Evolutionary conservation across 2,113 vertebrate species (phyloP).

Genomic region (Psittacula cyanocephala): DNA sequence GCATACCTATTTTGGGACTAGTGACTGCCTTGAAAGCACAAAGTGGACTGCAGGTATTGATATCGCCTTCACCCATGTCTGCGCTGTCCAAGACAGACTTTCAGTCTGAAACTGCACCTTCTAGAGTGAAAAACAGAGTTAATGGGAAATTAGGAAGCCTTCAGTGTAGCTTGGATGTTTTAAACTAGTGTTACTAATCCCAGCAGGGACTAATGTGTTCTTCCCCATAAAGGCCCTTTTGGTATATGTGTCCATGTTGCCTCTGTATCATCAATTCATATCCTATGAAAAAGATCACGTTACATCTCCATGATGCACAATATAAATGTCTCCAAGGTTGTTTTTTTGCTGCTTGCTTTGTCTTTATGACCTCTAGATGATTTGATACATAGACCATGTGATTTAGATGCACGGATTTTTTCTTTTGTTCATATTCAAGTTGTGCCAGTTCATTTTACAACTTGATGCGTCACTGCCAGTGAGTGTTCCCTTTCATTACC

Average conservation of each 20-base stretch:
- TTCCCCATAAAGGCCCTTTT: not conserved
- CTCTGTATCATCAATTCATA: not conserved
- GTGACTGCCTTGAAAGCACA: not conserved
- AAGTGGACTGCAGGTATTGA: not conserved
- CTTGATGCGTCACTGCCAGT: not conserved
- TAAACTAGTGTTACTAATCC: not conserved
- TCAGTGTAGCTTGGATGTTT: not conserved
- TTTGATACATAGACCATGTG: not conserved
- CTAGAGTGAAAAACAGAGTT: not conserved
- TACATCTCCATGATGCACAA: not conserved
- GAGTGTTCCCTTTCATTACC: slow-evolving; percentile 18
- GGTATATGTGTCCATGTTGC: not conserved
- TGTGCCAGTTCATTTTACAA: not conserved
- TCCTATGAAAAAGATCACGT: not conserved
- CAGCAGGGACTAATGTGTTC: not conserved
- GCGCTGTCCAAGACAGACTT: not conserved
- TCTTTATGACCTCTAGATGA: not conserved
- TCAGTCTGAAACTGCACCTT: not conserved
- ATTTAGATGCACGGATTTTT: not conserved
- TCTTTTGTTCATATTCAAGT: not conserved
- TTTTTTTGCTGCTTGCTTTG: not conserved
- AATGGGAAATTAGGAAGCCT: not conserved
- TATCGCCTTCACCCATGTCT: not conserved
- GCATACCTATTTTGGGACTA: not conserved
- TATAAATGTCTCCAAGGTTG: not conserved